These are phyloP conservation scores for Punctoribates punctum DNA, from an alignment of 2,888 invertebrate species.

Conservation along the genomic window DNA sequence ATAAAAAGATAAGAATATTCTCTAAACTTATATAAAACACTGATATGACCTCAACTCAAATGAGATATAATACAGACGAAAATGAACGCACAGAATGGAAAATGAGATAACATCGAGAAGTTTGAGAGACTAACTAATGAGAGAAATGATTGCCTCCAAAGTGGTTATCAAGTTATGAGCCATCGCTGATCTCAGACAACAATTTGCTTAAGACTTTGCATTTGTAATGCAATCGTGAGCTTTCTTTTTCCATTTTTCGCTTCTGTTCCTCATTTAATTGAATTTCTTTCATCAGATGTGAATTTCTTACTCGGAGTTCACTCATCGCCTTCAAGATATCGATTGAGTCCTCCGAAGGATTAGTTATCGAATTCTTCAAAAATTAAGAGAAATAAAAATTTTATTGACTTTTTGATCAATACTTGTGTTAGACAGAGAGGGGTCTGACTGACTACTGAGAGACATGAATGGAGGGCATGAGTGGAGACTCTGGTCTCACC, in stretches of 20 bases:
- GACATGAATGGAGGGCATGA: too few relatives aligned
- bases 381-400: background rate
- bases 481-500: too few relatives aligned
- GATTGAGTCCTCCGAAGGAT: conserved; percentile 8
- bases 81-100: too few relatives aligned
- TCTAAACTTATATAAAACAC: too few relatives aligned
- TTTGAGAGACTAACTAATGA: too few relatives aligned
- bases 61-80: too few relatives aligned
- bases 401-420: background rate
- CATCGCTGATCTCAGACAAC: conserved; percentile 31
- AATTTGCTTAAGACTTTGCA: conserved; percentile 45
- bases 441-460: background rate
- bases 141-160: too few relatives aligned
- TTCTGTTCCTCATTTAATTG: conserved; percentile 59
- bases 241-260: conserved; percentile 44
- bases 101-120: too few relatives aligned
- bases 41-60: too few relatives aligned
- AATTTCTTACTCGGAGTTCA: conserved; percentile 79
- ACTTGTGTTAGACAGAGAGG: too few relatives aligned
- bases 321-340: conserved; percentile 66
- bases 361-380: conserved; percentile 10
- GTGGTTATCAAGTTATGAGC: background rate
- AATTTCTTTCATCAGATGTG: conserved; percentile 66
- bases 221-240: conserved; percentile 44
- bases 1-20: too few relatives aligned